These are phyloP conservation scores for Notamacropus eugenii DNA, from an alignment of 2,797 vertebrate genomes.

Conservation along the genomic window DNA sequence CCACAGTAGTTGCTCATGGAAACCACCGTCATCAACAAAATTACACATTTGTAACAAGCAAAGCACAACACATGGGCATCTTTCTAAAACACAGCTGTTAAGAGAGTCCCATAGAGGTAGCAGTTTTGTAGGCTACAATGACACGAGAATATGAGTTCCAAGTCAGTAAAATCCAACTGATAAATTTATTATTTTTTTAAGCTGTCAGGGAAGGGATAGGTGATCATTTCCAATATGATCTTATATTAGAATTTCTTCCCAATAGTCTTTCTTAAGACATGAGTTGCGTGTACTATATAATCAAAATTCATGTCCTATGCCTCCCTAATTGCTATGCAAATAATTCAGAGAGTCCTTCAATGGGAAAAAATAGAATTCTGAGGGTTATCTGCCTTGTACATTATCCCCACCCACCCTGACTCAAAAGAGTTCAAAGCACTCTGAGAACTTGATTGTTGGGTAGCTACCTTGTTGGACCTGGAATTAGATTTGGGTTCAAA, in stretches of 20 bases:
- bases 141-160: constrained; percentile 39
- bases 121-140: constrained; percentile 34
- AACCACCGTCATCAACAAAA: constrained; percentile 13
- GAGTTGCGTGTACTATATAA: background rate
- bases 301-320: constrained; percentile 19
- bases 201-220: background rate
- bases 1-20: constrained; percentile 25
- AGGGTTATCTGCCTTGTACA: constrained; percentile 3
- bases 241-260: constrained; percentile 5
- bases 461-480: background rate
- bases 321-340: background rate
- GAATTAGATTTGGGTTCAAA: background rate
- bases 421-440: background rate
- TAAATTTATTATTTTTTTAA: background rate
- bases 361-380: background rate
- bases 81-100: constrained; percentile 47
- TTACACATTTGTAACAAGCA: constrained; percentile 26
- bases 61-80: background rate
- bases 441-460: background rate
- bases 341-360: background rate
- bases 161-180: constrained; percentile 31
- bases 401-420: background rate
- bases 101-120: constrained; percentile 62
- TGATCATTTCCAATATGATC: background rate
- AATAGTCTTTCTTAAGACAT: background rate